Conservation (phyloP, 2,113 vertebrate genomes). For the Peucedramus taeniatus region DNA sequence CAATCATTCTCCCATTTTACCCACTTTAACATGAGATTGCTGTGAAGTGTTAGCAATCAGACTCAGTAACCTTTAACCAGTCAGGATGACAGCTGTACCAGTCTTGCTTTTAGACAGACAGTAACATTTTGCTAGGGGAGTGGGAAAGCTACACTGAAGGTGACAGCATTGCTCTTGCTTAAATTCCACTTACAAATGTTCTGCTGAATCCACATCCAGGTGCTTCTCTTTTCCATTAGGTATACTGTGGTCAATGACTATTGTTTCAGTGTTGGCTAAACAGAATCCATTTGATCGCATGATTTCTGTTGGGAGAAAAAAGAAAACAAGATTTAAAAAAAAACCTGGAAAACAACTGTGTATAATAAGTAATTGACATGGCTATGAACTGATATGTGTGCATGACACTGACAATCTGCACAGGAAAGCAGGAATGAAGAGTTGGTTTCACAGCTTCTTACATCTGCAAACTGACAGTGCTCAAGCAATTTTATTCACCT, state of each 20-base stretch:
- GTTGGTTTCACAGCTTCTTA: not conserved
- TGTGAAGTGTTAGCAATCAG: not conserved
- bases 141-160: not conserved
- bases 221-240: constrained; percentile 86
- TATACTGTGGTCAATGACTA: constrained; percentile 89
- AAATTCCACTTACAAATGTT: constrained; percentile 80
- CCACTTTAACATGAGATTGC: not conserved
- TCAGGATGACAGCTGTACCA: not conserved
- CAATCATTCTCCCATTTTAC: not conserved
- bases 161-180: not conserved
- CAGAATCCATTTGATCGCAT: constrained; percentile 98
- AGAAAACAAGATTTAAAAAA: not conserved
- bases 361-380: not conserved
- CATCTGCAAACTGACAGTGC: not conserved
- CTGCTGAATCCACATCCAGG: constrained; percentile 81
- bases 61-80: not conserved
- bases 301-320: constrained; percentile 80
- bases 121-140: not conserved
- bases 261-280: constrained; percentile 96
- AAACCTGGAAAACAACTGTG: not conserved
- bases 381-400: not conserved
- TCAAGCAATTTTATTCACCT: not conserved
- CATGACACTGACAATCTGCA: not conserved
- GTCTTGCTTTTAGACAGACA: not conserved
- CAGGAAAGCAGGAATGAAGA: not conserved